These are phyloP conservation scores for Plebejus argus DNA, from an alignment of 2,888 invertebrate species.

Conservation along the genomic window DNA sequence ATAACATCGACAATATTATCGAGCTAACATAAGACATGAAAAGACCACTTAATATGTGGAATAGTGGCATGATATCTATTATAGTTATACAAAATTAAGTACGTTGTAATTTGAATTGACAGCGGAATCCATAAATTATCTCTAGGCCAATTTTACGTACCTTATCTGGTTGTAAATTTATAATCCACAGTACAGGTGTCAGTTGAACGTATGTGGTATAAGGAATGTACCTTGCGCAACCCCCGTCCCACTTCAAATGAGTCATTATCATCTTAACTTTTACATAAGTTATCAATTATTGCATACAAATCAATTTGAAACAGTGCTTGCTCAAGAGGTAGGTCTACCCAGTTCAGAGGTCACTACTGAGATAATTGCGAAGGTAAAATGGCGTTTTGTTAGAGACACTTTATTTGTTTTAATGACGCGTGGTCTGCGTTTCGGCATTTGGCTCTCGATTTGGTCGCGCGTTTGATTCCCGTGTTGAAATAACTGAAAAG, in stretches of 20 bases:
- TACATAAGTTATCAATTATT: conserved; percentile 20
- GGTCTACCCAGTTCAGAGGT: background rate
- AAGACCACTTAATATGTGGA: too few species aligned
- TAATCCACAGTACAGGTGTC: background rate
- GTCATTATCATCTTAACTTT: background rate
- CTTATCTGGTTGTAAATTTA: background rate
- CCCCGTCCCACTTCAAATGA: conserved; percentile 22
- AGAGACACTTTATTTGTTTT: too few species aligned
- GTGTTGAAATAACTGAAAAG: too few species aligned
- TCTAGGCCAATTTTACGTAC: background rate
- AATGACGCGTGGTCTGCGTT: background rate
- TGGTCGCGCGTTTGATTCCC: background rate
- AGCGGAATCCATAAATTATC: background rate
- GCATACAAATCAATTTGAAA: conserved; percentile 10
- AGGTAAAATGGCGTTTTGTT: background rate
- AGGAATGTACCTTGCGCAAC: background rate
- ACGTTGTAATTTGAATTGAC: background rate
- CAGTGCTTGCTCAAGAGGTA: conserved; percentile 10
- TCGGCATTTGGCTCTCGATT: background rate
- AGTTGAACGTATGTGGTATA: background rate
- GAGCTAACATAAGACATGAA: too few species aligned
- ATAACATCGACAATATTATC: too few species aligned
- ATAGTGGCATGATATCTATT: too few species aligned
- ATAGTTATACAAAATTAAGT: too few species aligned
- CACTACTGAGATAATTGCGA: background rate